Evolutionary conservation across 2,113 vertebrate genomes (phyloP).

Genomic region (Tetrax tetrax): DNA sequence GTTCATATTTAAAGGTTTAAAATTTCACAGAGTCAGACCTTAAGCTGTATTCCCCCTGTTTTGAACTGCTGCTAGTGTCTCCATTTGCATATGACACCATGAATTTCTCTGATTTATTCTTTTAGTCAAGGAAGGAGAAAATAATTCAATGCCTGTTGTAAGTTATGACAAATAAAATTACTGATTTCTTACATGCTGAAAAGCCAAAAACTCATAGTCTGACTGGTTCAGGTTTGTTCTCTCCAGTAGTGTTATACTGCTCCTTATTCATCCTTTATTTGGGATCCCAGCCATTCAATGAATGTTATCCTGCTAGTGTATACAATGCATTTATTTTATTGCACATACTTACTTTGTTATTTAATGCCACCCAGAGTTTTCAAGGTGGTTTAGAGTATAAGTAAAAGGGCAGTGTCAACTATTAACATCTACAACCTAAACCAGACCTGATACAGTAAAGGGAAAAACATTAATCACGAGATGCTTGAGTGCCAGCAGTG

Average conservation of each 20-base stretch:
- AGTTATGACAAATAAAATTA: constrained; percentile 14
- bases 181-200: not conserved
- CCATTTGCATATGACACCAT: not conserved
- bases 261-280: constrained; percentile 30
- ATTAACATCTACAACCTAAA: constrained; percentile 4
- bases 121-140: constrained; percentile 3
- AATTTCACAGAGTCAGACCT: not conserved
- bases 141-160: not conserved
- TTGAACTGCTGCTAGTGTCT: not conserved
- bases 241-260: not conserved
- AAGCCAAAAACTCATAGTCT: not conserved
- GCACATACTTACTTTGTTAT: not conserved
- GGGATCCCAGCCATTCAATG: constrained; percentile 8
- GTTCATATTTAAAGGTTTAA: not conserved
- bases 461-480: not conserved
- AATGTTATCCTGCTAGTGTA: not conserved
- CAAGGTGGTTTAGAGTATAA: not conserved
- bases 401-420: not conserved
- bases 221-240: not conserved
- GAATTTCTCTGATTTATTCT: constrained; percentile 24
- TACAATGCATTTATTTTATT: constrained; percentile 33
- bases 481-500: not conserved
- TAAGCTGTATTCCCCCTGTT: not conserved
- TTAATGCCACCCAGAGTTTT: constrained; percentile 41
- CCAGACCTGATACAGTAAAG: not conserved